phyloP scores from a whole-genome alignment of 2,113 vertebrate species.

The Hipposideros armiger region DNA sequence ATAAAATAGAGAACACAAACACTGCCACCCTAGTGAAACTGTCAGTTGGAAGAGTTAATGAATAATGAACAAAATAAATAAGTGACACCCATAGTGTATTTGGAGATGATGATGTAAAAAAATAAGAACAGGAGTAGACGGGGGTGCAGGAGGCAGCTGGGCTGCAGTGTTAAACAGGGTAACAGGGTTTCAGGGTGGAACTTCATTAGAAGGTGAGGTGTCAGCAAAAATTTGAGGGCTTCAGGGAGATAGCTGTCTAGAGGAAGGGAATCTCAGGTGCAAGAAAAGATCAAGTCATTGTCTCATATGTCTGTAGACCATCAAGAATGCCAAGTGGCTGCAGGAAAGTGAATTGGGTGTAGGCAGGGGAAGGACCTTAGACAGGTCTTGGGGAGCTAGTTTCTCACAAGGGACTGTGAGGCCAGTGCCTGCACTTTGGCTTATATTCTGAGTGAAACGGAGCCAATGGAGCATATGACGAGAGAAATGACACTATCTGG shows the following conservation, averaged over 20 bases:
- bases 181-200: background rate
- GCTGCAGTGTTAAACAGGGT: fast-evolving
- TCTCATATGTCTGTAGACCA: background rate
- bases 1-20: background rate
- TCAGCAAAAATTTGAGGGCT: background rate
- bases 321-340: background rate
- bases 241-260: background rate
- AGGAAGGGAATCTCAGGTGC: background rate
- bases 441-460: background rate
- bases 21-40: background rate
- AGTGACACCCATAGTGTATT: background rate
- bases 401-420: background rate
- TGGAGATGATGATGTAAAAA: background rate
- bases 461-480: background rate
- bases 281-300: background rate
- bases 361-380: background rate
- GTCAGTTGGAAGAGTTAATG: background rate
- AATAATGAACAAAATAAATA: background rate
- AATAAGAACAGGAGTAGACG: background rate
- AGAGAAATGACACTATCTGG: background rate
- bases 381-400: fast-evolving
- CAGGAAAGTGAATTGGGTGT: background rate
- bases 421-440: background rate
- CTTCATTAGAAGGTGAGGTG: background rate
- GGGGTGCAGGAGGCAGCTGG: fast-evolving